Percentiles rank a stretch among this genome's conserved stretches.
phyloP scores from a whole-genome alignment of 2,888 invertebrate genomes.

The Meiosimyza platycephala region DNA sequence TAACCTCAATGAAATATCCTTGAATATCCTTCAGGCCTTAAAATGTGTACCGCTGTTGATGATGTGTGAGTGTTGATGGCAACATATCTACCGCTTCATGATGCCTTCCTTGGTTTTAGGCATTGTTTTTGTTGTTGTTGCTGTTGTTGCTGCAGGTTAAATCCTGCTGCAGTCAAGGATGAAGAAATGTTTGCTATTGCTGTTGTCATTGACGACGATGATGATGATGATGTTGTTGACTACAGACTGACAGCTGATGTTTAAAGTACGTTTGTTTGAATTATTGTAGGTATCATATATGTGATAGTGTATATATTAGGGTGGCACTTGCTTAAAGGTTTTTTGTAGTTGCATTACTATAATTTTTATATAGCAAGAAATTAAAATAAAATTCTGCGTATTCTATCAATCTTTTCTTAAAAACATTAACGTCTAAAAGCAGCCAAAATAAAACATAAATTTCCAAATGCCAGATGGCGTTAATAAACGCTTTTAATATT shows the following conservation, averaged over 20 bases:
- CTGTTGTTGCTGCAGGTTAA: constrained; percentile 3
- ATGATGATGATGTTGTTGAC: background rate
- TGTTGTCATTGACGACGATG: background rate
- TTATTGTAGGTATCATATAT: too few species aligned
- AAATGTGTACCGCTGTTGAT: constrained; percentile 6
- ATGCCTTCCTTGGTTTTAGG: background rate
- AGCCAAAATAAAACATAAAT: background rate
- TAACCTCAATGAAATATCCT: too few species aligned
- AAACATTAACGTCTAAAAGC: too few species aligned
- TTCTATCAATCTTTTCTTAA: too few species aligned
- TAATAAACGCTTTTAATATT: background rate
- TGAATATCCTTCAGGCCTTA: too few species aligned
- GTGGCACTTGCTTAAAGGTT: too few species aligned
- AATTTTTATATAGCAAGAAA: too few species aligned
- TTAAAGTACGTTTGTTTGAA: background rate
- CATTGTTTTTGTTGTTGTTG: background rate
- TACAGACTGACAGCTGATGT: constrained; percentile 2
- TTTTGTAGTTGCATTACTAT: too few species aligned
- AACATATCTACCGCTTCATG: background rate
- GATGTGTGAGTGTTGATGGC: constrained; percentile 15
- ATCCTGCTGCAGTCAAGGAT: too few species aligned
- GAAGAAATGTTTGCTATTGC: background rate
- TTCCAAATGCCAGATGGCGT: background rate
- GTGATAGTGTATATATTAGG: too few species aligned
- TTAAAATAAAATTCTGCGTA: too few species aligned